Percentiles rank a stretch among this genome's conserved stretches.
These are phyloP conservation scores for Sinocyclocheilus anshuiensis DNA, from an alignment of 2,113 vertebrate species.

Conservation along the genomic window DNA sequence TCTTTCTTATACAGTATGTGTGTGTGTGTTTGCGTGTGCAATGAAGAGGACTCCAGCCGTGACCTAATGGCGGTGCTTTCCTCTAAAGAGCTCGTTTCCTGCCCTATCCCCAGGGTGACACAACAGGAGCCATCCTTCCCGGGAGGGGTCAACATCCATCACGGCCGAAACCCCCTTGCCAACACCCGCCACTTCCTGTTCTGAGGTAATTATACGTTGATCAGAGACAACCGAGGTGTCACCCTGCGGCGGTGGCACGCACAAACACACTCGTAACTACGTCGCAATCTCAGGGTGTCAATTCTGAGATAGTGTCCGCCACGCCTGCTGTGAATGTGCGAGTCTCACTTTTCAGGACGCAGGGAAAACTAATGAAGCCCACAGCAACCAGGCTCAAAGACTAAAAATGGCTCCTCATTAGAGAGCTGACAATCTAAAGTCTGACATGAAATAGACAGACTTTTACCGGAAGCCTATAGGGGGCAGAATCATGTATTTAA, in stretches of 20 bases:
- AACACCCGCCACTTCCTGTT: slow-evolving; percentile 77
- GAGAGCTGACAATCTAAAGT: slow-evolving; percentile 65
- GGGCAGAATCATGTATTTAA: slow-evolving; percentile 55
- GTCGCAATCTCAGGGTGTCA: slow-evolving; percentile 82
- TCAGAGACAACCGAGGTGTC: slow-evolving; percentile 81
- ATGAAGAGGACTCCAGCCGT: slow-evolving; percentile 79
- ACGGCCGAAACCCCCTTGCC: slow-evolving; percentile 74
- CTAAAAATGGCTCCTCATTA: slow-evolving; percentile 73
- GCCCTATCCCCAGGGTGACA: slow-evolving; percentile 78
- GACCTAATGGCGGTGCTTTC: slow-evolving; percentile 71
- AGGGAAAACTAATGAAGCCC: slow-evolving; percentile 87
- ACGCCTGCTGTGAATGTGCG: slow-evolving; percentile 53
- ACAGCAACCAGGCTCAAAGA: slow-evolving; percentile 71
- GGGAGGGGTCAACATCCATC: slow-evolving; percentile 83
- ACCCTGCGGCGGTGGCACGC: slow-evolving; percentile 78
- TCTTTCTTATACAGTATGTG: slow-evolving; percentile 39
- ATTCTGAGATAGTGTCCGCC: slow-evolving; percentile 80
- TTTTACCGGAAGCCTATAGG: slow-evolving; percentile 51
- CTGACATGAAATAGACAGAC: slow-evolving; percentile 64
- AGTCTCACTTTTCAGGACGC: slow-evolving; percentile 58
- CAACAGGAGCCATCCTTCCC: slow-evolving; percentile 75
- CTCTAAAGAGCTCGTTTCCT: slow-evolving; percentile 71
- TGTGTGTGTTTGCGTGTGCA: slow-evolving; percentile 52
- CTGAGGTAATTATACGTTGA: slow-evolving; percentile 88
- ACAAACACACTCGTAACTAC: slow-evolving; percentile 66